Conservation (phyloP, 1,140 invertebrate species). For the Pentalonia nigronervosa region DNA sequence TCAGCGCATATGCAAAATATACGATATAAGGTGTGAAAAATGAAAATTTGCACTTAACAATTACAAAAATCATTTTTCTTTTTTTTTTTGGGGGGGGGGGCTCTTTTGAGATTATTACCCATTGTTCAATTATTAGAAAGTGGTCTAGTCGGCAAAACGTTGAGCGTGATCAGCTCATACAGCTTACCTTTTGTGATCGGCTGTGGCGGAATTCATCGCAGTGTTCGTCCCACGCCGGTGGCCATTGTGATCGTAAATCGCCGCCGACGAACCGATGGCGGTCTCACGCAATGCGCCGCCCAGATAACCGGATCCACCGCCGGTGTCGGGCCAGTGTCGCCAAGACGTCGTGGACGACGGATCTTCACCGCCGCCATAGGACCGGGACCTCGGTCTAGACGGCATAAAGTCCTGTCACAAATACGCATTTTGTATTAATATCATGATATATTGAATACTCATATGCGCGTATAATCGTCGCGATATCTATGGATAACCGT, state of each 20-base stretch:
- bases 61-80: not conserved
- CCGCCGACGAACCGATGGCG: constrained; percentile 64
- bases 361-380: constrained; percentile 37
- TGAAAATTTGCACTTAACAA: no score
- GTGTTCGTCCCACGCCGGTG: not conserved
- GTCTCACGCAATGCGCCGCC: constrained; percentile 65
- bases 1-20: no score
- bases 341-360: constrained; percentile 28
- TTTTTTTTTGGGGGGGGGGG: no score
- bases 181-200: constrained; percentile 38
- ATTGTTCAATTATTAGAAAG: not conserved
- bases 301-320: constrained; percentile 62
- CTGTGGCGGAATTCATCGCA: not conserved
- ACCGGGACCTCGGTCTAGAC: constrained; percentile 33
- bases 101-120: not conserved
- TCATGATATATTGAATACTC: not conserved
- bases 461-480: no score
- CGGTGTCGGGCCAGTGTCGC: constrained; percentile 20
- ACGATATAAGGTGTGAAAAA: no score
- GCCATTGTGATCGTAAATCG: constrained; percentile 62
- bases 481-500: not conserved
- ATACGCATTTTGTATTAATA: not conserved
- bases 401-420: constrained; percentile 16
- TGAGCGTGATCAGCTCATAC: no score
- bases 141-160: not conserved